Evolutionary conservation across 2,888 invertebrate species (phyloP).

Genomic region (Raillietiella orientalis): DNA sequence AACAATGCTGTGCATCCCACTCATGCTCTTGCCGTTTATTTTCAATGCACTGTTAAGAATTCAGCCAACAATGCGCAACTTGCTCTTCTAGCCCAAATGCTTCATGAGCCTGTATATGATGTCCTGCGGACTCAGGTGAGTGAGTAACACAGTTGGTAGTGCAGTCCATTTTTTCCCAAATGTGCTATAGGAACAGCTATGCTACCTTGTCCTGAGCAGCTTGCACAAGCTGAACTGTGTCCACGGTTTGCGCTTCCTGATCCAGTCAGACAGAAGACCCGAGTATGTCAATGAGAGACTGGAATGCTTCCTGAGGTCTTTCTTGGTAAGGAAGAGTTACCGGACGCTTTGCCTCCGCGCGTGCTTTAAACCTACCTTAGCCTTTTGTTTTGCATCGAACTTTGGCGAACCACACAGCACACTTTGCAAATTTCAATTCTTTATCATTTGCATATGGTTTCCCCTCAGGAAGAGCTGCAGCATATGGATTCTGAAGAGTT

Average conservation of each 20-base stretch:
- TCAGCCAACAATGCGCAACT: slow-evolving; percentile 35
- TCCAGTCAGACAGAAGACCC: slow-evolving; percentile 16
- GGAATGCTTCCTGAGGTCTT: slow-evolving; percentile 65
- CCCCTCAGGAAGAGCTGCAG: slow-evolving; percentile 31
- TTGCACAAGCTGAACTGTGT: slow-evolving; percentile 47
- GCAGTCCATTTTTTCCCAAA: too few relatives aligned
- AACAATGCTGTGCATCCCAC: slow-evolving; percentile 65
- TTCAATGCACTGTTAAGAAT: slow-evolving; percentile 47
- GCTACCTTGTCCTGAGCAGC: slow-evolving; percentile 79
- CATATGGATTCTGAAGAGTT: slow-evolving; percentile 50
- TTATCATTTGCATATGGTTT: too few relatives aligned
- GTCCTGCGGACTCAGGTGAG: slow-evolving; percentile 49
- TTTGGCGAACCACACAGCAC: too few relatives aligned
- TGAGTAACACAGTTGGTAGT: too few relatives aligned
- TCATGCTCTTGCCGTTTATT: slow-evolving; percentile 55
- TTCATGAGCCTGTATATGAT: slow-evolving; percentile 71
- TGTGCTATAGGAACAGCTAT: slow-evolving; percentile 65
- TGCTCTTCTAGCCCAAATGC: slow-evolving; percentile 54
- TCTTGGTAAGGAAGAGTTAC: too few relatives aligned
- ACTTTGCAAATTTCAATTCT: too few relatives aligned
- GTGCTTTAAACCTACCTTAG: too few relatives aligned
- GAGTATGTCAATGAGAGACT: slow-evolving; percentile 51
- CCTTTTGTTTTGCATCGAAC: too few relatives aligned
- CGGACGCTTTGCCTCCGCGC: too few relatives aligned
- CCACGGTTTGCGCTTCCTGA: slow-evolving; percentile 21